These are phyloP conservation scores for Bombus haemorrhoidalis DNA, from an alignment of 1,140 invertebrate genomes.

Conservation along the genomic window DNA sequence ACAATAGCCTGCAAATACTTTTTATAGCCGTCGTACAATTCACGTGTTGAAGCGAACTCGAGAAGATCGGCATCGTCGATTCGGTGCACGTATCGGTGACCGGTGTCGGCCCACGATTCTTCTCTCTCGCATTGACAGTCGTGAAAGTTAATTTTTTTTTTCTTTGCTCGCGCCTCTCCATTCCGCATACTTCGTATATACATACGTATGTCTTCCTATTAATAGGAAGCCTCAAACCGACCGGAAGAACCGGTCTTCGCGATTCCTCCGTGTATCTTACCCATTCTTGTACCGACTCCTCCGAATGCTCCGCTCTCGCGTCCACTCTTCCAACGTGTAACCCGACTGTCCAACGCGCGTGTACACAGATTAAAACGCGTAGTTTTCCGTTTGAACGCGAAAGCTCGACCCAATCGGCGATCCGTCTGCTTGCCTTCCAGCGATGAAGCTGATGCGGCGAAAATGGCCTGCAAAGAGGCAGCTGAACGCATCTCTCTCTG, in stretches of 20 bases:
- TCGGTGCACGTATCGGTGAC: constrained; percentile 54
- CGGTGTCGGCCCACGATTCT: constrained; percentile 29
- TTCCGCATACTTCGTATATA: constrained; percentile 53
- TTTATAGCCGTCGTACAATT: too few relatives aligned
- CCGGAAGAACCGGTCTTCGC: constrained; percentile 57
- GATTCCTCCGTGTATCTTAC: background rate
- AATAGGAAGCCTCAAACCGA: constrained; percentile 55
- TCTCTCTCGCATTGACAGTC: constrained; percentile 17
- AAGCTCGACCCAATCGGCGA: too few relatives aligned
- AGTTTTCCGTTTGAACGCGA: background rate
- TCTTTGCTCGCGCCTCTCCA: constrained; percentile 19
- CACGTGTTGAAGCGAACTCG: too few relatives aligned
- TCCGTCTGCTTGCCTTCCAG: too few relatives aligned
- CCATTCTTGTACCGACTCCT: background rate
- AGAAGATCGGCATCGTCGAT: constrained; percentile 21
- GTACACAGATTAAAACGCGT: background rate
- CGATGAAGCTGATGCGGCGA: too few relatives aligned
- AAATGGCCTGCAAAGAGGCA: background rate
- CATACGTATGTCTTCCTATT: constrained; percentile 41
- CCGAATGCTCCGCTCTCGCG: background rate
- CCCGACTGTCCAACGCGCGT: background rate
- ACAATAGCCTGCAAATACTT: too few relatives aligned
- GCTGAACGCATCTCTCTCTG: too few relatives aligned
- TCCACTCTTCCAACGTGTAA: background rate
- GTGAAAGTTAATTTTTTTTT: constrained; percentile 44